Conservation (phyloP, 1,140 invertebrate species). For the Thaumatotibia leucotreta region DNA sequence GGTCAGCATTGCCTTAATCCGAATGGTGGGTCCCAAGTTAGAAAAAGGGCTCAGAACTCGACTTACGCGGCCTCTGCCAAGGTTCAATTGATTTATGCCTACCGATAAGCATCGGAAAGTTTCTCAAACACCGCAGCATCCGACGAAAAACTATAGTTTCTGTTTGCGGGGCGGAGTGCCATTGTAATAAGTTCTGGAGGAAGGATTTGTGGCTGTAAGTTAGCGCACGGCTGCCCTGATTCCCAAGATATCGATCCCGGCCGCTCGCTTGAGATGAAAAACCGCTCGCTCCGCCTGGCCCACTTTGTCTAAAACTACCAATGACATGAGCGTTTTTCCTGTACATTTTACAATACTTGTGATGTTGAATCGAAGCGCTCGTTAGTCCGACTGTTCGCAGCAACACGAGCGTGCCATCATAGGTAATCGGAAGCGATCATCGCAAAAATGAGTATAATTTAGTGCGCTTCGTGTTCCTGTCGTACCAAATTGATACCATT, state of each 20-base stretch:
- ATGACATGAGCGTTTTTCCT: not conserved
- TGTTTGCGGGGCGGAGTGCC: conserved; percentile 26
- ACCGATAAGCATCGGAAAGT: conserved; percentile 56
- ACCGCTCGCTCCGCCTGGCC: conserved; percentile 1
- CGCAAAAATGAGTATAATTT: conserved; percentile 68
- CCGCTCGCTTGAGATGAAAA: conserved; percentile 37
- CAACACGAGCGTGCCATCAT: conserved; percentile 44
- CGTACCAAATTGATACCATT: conserved; percentile 58
- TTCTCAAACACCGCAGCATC: conserved; percentile 23
- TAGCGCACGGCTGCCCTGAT: conserved; percentile 53
- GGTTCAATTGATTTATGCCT: conserved; percentile 66
- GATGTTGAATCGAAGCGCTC: not conserved
- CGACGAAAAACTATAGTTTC: conserved; percentile 39
- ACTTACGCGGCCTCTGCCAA: conserved; percentile 44
- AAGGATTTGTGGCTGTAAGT: conserved; percentile 46
- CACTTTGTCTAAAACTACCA: conserved; percentile 5
- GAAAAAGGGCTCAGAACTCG: conserved; percentile 56
- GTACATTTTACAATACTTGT: not conserved
- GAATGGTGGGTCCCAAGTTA: conserved; percentile 41
- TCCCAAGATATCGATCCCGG: conserved; percentile 57
- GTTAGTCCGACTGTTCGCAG: conserved; percentile 20
- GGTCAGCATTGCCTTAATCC: conserved; percentile 59
- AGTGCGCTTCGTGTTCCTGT: conserved; percentile 52
- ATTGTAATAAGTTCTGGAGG: conserved; percentile 49
- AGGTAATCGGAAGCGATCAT: conserved; percentile 69